A percentile compares a stretch with the other conserved stretches of the same genome.
Conservation (phyloP, 1,140 invertebrate species). For the Probaryconus sp. region DNA sequence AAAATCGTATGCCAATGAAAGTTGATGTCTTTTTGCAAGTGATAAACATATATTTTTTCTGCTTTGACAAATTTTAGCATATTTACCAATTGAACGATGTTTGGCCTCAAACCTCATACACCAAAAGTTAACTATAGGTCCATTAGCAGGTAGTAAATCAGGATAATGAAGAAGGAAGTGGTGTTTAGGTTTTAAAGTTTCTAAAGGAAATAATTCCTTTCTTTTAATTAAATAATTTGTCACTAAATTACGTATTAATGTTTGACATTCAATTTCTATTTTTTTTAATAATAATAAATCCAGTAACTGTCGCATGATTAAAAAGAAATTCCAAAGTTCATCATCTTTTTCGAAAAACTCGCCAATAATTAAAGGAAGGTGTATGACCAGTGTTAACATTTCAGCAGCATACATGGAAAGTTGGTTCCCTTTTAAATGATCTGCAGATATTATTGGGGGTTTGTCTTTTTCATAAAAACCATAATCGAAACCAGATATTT, state of each 20-base stretch:
- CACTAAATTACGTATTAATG: background rate
- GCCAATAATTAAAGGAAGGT: conserved; percentile 5
- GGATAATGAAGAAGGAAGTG: no score
- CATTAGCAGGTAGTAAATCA: no score
- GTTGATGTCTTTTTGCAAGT: no score
- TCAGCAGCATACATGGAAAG: background rate
- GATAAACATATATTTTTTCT: no score
- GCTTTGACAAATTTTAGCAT: no score
- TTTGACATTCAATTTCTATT: conserved; percentile 2
- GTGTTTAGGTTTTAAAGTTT: conserved; percentile 6
- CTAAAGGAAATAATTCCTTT: conserved; percentile 6
- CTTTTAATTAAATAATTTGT: background rate
- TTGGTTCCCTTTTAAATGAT: background rate
- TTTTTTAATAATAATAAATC: background rate
- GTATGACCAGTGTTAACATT: conserved; percentile 2
- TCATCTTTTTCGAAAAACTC: conserved; percentile 1
- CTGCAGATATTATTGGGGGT: conserved; percentile 26
- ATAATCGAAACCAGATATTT: conserved; percentile 50
- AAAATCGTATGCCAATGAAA: no score
- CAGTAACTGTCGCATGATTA: background rate
- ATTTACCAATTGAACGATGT: no score
- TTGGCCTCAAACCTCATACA: no score
- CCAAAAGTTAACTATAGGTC: no score
- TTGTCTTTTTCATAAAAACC: conserved; percentile 47
- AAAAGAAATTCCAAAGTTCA: background rate